Percentiles rank a stretch among this genome's conserved stretches.
phyloP scores from a whole-genome alignment of 2,113 vertebrate species.

The Phyllopteryx taeniolatus region DNA sequence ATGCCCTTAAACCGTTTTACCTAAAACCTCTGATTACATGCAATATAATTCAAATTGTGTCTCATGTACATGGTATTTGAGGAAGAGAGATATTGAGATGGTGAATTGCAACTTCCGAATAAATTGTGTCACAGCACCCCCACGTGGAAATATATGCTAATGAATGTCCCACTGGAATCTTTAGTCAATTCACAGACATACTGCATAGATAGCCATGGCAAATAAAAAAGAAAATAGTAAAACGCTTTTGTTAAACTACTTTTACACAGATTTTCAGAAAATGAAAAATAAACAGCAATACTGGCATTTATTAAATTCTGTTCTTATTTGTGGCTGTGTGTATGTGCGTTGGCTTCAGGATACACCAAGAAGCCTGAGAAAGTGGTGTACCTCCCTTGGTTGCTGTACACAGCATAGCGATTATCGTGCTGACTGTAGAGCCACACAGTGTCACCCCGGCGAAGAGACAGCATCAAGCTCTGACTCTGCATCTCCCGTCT shows the following conservation, averaged over 20 bases:
- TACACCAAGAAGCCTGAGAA: constrained; percentile 80
- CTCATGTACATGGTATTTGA: not conserved
- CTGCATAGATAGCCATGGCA: not conserved
- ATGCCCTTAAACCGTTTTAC: not conserved
- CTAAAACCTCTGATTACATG: too few species aligned
- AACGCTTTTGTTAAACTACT: not conserved
- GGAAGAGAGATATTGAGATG: not conserved
- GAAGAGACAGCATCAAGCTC: constrained; percentile 71
- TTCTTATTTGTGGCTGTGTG: constrained; percentile 18
- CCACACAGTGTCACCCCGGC: constrained; percentile 69
- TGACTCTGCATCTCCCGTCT: constrained; percentile 79
- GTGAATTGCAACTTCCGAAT: not conserved
- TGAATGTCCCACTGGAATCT: not conserved
- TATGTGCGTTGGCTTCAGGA: constrained; percentile 38
- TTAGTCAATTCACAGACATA: constrained; percentile 1
- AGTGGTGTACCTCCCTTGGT: constrained; percentile 78
- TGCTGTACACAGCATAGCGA: constrained; percentile 76
- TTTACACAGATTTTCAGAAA: not conserved
- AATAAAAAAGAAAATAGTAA: not conserved
- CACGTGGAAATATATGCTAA: constrained; percentile 45
- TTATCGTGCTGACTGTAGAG: constrained; percentile 78
- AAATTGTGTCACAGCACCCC: constrained; percentile 43
- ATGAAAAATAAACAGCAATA: not conserved
- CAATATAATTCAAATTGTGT: too few species aligned
- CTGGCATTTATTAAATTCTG: constrained; percentile 49